Base-by-base conservation (phyloP, 2,797 vertebrate genomes). In the Lateolabrax maculatus region DNA sequence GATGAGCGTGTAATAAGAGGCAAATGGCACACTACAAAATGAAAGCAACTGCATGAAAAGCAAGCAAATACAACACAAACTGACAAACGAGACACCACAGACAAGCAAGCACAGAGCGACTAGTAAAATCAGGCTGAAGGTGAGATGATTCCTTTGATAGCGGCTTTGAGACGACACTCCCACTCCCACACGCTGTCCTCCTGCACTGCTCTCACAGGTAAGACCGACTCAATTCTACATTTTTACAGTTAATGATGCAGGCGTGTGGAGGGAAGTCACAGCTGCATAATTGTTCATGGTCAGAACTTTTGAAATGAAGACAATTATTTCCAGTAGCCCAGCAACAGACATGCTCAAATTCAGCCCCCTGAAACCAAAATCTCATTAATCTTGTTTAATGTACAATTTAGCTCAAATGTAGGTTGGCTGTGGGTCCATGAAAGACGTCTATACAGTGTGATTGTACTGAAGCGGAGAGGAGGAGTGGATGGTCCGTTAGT, bases 321-420 rank as follows among this genome's bases (percentile, higher is more conserved):
- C 65, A 57, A 57, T 89, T 77, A 86, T 68, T 72, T 77, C 76
- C 78, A 52, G 70, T 21, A 48, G 77, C 48, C 31, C 4, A 5
- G 60, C 18, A 4, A 56, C 63, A 79, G 49, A 67, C 53, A 4
- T 5, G 55, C 43, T 76, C 27, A 84, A 83, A 85, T 53, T 60
- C 71, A 69, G 48, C 72, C 74, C 85, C 87, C 86, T 72, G 75
- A 72, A 90, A 88, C 84, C 89, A 86, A 80, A 88, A 84, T 80
- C 68, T 88, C 84, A 90, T 92, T 90, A 92, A 89, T 90, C 90
- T 90, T 0, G 66, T 86, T 90, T 88, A 90, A 93, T 73, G 89
- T 78, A 25, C 71, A 56, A 77, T 90, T 91, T 88, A 84, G 77
- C 71, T 68, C 34, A 83, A 89, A 88, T 80, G 84, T 81, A 84